phyloP scores from a whole-genome alignment of 2,888 invertebrate genomes.

The Pammene aurita region DNA sequence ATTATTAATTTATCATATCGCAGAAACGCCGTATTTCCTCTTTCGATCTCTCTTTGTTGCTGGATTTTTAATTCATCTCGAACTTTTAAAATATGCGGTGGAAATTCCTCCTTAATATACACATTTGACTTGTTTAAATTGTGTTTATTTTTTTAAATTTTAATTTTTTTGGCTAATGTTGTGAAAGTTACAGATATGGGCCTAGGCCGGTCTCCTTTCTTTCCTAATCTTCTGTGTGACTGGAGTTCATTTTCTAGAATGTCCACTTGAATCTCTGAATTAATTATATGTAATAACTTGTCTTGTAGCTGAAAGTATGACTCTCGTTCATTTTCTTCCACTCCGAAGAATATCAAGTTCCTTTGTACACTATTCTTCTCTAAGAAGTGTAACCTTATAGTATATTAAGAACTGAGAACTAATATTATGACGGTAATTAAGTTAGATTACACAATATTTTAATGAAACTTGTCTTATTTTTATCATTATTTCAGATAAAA shows the following conservation, averaged over 20 bases:
- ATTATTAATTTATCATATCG: slow-evolving; percentile 6
- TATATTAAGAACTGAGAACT: no score
- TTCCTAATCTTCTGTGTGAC: background rate
- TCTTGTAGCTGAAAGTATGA: slow-evolving; percentile 9
- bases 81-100: background rate
- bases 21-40: background rate
- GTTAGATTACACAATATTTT: no score
- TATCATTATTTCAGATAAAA: no score
- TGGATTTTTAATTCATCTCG: background rate
- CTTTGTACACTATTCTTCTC: slow-evolving; percentile 4
- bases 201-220: background rate
- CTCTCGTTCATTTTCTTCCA: slow-evolving; percentile 12
- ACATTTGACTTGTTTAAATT: no score
- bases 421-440: no score
- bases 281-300: background rate
- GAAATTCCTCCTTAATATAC: slow-evolving; percentile 16
- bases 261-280: background rate
- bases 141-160: slow-evolving; percentile 9
- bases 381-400: background rate
- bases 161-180: slow-evolving; percentile 14
- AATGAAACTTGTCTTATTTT: no score
- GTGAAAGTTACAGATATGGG: slow-evolving; percentile 9
- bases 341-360: background rate
- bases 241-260: background rate
- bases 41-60: background rate